These are phyloP conservation scores for Serranus cabrilla DNA, from an alignment of 2,797 vertebrate genomes.

Conservation along the genomic window DNA sequence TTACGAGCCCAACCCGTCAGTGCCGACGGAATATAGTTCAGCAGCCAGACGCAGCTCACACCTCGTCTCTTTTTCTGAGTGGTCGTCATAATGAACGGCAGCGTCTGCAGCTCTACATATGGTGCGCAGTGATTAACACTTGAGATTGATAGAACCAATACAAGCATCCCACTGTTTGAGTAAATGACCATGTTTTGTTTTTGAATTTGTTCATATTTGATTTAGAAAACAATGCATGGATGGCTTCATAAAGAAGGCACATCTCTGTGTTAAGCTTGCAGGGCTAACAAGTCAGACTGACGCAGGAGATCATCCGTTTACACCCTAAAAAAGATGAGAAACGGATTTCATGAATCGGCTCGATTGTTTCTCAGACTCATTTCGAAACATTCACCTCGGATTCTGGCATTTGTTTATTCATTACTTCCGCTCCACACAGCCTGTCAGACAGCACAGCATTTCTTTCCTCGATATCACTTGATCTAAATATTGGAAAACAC, in stretches of 20 bases:
- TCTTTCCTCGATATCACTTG: constrained; percentile 65
- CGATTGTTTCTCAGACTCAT: constrained; percentile 1
- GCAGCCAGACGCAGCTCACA: constrained; percentile 42
- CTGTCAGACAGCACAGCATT: constrained; percentile 50
- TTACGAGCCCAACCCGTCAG: constrained; percentile 61
- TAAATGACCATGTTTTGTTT: constrained; percentile 37
- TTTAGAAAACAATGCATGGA: constrained; percentile 43
- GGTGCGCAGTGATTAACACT: constrained; percentile 55
- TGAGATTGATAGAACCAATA: constrained; percentile 50
- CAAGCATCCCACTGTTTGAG: constrained; percentile 21
- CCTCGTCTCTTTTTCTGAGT: constrained; percentile 49
- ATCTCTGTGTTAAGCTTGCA: constrained; percentile 21
- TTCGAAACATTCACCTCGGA: constrained; percentile 35
- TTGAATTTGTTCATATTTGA: constrained; percentile 41
- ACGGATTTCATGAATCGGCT: constrained; percentile 48
- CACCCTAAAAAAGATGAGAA: too few relatives aligned
- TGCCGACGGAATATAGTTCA: constrained; percentile 36
- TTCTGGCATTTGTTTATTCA: constrained; percentile 62
- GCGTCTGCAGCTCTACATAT: constrained; percentile 62
- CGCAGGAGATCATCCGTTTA: constrained; percentile 37
- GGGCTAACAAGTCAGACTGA: constrained; percentile 30
- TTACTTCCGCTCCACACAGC: constrained; percentile 50
- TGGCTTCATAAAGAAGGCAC: constrained; percentile 11
- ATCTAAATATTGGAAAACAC: constrained; percentile 77
- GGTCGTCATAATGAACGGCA: constrained; percentile 58